Conservation (phyloP, 2,888 invertebrate species). For the Gymnocheta viridis region DNA sequence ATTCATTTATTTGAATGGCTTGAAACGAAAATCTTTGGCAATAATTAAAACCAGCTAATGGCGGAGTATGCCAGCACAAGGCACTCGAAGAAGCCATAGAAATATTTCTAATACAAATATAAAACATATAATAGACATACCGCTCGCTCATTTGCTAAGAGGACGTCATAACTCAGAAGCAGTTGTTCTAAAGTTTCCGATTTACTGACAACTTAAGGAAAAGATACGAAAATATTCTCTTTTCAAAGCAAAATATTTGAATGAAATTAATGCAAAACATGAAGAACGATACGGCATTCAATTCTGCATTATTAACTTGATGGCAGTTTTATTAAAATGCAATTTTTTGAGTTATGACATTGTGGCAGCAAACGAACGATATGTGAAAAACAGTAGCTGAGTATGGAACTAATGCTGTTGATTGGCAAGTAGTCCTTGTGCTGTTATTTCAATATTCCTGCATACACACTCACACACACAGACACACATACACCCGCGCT, state of each 20-base stretch:
- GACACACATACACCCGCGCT: not conserved
- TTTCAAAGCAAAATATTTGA: too few species aligned
- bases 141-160: not conserved
- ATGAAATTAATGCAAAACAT: too few species aligned
- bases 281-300: too few species aligned
- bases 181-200: too few species aligned
- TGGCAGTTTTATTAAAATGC: too few species aligned
- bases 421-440: conserved; percentile 39
- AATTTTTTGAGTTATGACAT: too few species aligned
- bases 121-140: not conserved
- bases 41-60: conserved; percentile 44
- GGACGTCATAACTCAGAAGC: too few species aligned
- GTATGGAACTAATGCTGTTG: conserved; percentile 21
- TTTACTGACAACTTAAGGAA: too few species aligned
- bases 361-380: too few species aligned
- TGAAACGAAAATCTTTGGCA: conserved; percentile 53
- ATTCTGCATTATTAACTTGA: too few species aligned
- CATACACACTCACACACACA: not conserved
- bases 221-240: too few species aligned
- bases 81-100: conserved; percentile 16
- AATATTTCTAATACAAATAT: conserved; percentile 34
- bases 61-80: not conserved
- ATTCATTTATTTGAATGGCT: conserved; percentile 31
- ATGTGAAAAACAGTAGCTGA: too few species aligned
- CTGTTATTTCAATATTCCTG: conserved; percentile 19